Conservation (phyloP, 1,140 invertebrate genomes). For the Diorhabda carinulata region DNA sequence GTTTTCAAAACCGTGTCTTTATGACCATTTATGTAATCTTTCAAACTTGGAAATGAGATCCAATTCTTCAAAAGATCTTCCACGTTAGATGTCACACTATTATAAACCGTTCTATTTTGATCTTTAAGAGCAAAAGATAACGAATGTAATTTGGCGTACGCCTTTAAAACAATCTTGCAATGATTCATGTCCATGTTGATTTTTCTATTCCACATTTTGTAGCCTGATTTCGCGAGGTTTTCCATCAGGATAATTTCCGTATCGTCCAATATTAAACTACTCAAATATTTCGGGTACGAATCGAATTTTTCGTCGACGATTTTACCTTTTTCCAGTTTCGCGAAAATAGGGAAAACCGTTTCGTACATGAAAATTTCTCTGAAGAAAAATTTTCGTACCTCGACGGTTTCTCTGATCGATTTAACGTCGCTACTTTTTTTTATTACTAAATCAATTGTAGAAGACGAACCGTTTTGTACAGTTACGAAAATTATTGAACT, state of each 20-base stretch:
- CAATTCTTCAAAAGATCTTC: too few relatives aligned
- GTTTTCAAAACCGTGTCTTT: too few relatives aligned
- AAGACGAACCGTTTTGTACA: too few relatives aligned
- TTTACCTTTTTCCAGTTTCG: constrained; percentile 24
- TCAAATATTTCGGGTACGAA: constrained; percentile 43
- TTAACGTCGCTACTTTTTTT: too few relatives aligned
- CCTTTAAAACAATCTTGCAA: constrained; percentile 47
- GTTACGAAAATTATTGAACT: too few relatives aligned
- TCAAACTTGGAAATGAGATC: too few relatives aligned
- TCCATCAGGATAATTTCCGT: constrained; percentile 53
- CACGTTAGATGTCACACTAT: constrained; percentile 9
- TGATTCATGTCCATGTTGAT: constrained; percentile 46
- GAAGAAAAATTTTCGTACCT: too few relatives aligned
- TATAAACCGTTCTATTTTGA: constrained; percentile 37
- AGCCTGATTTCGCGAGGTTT: constrained; percentile 50
- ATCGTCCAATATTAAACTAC: constrained; percentile 40
- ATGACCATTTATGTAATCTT: too few relatives aligned
- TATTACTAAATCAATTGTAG: too few relatives aligned
- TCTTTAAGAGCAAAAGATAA: constrained; percentile 50
- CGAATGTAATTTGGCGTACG: constrained; percentile 54
- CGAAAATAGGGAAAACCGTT: constrained; percentile 26
- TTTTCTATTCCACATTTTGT: constrained; percentile 48
- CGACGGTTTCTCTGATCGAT: too few relatives aligned
- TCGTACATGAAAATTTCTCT: constrained; percentile 31
- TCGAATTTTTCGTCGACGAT: constrained; percentile 30